Base-by-base conservation (phyloP, 1,140 invertebrate genomes). In the Calephelis virginiensis region DNA sequence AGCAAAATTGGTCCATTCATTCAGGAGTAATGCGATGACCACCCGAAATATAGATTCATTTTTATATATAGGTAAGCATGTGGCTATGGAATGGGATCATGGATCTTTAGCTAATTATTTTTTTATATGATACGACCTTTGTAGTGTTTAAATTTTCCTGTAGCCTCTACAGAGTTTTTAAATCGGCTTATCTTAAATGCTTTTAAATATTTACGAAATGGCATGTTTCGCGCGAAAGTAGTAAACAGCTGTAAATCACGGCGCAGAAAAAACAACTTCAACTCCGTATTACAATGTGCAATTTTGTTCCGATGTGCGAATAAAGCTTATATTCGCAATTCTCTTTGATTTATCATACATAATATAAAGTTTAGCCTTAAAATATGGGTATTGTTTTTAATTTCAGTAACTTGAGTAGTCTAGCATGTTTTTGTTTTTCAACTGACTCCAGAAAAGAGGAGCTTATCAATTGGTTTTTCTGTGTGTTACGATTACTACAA, bases 241-340 rank as follows among this genome's bases (percentile, higher is more conserved):
- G 8, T 46, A 13, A 13, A 45, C 11, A 28, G 11, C n/a, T 14
- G 38, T 66, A 50, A 50, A 50, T 38, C 50, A 65, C 38, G 43
- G 40, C 61, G 2, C 61, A 45, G 61, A 66, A 61, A 61, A 67
- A 66, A 50, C 48, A 50, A 50, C 13, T 17, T 50, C n/a, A 17
- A 17, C 14, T 7, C 48, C n/a, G 14, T 50, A 50, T 14, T 50
- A 50, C 49, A 50, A 50, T 50, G 49, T 50, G 49, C 13, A 50
- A 17, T 50, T n/a, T 14, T 5, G 49, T 43, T 43, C 40, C 3
- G 40, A 43, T 43, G 40, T 43, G 8, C 49, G 49, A 50, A 50
- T 14, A 50, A 50, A 50, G 13, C 14, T 8, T 50, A 9, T 5
- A 43, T 43, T 43, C 40, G 40, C 8, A 43, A 12, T 50, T 50